Percentiles rank a stretch among this genome's conserved stretches.
These are phyloP conservation scores for Trichogramma evanescens DNA, from an alignment of 2,888 invertebrate genomes.

Conservation along the genomic window DNA sequence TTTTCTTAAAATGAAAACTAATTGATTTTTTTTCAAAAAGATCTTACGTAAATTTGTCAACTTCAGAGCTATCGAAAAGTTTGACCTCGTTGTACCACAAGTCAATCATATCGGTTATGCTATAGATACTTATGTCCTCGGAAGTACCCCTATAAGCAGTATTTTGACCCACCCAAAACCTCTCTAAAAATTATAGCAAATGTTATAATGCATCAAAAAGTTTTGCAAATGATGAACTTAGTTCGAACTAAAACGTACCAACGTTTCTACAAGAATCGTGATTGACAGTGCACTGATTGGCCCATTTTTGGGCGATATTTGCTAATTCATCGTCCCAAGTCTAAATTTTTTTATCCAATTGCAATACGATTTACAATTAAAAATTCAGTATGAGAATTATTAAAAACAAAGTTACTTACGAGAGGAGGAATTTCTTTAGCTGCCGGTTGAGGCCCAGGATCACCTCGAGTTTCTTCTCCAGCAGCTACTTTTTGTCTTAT, in stretches of 20 bases:
- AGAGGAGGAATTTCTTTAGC: conserved; percentile 25
- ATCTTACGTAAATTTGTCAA: conserved; percentile 1
- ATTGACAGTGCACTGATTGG: conserved; percentile 43
- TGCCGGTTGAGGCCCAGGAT: conserved; percentile 29
- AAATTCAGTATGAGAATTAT: not conserved
- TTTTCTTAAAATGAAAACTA: too few relatives aligned
- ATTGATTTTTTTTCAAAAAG: not conserved
- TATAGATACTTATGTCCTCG: not conserved
- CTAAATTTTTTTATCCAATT: conserved; percentile 14
- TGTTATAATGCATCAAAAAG: not conserved
- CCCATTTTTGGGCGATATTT: conserved; percentile 46
- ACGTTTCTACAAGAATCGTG: conserved; percentile 45
- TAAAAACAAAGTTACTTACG: conserved; percentile 18
- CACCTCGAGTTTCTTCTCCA: conserved; percentile 27
- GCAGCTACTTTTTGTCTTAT: conserved; percentile 24
- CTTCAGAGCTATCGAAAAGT: conserved; percentile 26
- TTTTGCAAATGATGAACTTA: not conserved
- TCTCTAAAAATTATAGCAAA: conserved; percentile 23
- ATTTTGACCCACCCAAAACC: conserved; percentile 46
- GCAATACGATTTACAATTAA: not conserved
- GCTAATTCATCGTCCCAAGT: conserved; percentile 43
- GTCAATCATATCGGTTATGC: conserved; percentile 22
- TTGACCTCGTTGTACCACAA: conserved; percentile 45
- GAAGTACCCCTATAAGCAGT: conserved; percentile 29
- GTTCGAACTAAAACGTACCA: conserved; percentile 26